Percentiles rank a stretch among this genome's conserved stretches.
Evolutionary conservation across 2,113 vertebrate genomes (phyloP).

Genomic region (Picathartes gymnocephalus): DNA sequence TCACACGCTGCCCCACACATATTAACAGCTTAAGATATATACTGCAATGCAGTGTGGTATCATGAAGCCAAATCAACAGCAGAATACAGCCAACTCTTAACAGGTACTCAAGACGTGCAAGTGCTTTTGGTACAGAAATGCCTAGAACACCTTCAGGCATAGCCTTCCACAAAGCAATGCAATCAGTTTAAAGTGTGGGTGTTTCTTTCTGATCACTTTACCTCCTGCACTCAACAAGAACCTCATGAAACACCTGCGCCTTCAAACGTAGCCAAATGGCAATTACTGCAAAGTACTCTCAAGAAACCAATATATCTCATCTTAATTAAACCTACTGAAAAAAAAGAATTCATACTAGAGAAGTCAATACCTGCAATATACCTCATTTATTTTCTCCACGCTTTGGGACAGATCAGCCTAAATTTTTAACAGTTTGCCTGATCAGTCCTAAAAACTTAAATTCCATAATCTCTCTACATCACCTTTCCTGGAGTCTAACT

Average conservation of each 20-base stretch:
- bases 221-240: neutral
- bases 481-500: neutral
- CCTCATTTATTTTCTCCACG: neutral
- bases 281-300: neutral
- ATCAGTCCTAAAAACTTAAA: neutral
- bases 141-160: neutral
- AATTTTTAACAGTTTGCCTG: neutral
- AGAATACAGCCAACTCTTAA: neutral
- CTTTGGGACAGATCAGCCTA: neutral
- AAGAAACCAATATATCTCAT: neutral
- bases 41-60: neutral
- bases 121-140: neutral
- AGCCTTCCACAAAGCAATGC: neutral
- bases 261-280: neutral
- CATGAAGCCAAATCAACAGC: neutral
- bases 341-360: neutral
- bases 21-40: neutral
- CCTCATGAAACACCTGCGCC: neutral
- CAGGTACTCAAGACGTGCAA: neutral
- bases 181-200: neutral
- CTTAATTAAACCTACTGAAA: neutral
- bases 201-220: neutral
- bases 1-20: neutral
- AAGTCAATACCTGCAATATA: neutral
- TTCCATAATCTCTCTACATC: neutral